Evolutionary conservation across 2,888 invertebrate genomes (phyloP).

Genomic region (Podotricha telesiphe): DNA sequence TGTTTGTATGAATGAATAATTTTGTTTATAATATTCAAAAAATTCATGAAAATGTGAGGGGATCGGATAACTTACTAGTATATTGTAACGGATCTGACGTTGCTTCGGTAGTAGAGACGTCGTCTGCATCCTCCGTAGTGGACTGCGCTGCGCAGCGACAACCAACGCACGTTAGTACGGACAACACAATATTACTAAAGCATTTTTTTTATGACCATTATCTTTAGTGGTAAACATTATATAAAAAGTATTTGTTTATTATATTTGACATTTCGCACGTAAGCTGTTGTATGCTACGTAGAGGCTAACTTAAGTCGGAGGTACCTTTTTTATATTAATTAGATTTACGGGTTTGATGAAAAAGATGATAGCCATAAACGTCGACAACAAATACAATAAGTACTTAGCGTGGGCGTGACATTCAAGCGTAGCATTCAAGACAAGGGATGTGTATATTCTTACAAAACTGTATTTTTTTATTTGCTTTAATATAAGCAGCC

Average conservation of each 20-base stretch:
- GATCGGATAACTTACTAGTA: constrained; percentile 42
- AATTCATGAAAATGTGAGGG: constrained; percentile 6
- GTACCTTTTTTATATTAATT: no score
- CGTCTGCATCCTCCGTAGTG: constrained; percentile 55
- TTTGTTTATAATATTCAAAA: not conserved
- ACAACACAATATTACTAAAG: constrained; percentile 48
- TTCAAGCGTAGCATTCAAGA: constrained; percentile 11
- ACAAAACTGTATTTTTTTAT: not conserved
- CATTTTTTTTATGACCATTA: constrained; percentile 18
- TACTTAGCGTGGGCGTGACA: constrained; percentile 3
- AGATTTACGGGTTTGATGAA: not conserved
- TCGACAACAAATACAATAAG: not conserved
- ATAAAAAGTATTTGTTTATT: no score
- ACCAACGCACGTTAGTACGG: constrained; percentile 64
- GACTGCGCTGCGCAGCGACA: constrained; percentile 59
- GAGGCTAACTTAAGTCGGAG: no score
- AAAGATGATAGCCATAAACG: constrained; percentile 9
- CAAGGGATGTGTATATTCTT: constrained; percentile 1
- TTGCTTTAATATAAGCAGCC: constrained; percentile 6
- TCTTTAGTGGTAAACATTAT: not conserved
- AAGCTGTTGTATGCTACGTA: no score
- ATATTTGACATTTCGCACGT: no score
- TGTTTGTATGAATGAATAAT: no score
- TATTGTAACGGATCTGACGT: constrained; percentile 43
- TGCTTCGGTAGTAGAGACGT: constrained; percentile 57